Percentiles rank a stretch among this genome's conserved stretches.
These are phyloP conservation scores for Sesia bembeciformis DNA, from an alignment of 2,888 invertebrate species.

Conservation along the genomic window DNA sequence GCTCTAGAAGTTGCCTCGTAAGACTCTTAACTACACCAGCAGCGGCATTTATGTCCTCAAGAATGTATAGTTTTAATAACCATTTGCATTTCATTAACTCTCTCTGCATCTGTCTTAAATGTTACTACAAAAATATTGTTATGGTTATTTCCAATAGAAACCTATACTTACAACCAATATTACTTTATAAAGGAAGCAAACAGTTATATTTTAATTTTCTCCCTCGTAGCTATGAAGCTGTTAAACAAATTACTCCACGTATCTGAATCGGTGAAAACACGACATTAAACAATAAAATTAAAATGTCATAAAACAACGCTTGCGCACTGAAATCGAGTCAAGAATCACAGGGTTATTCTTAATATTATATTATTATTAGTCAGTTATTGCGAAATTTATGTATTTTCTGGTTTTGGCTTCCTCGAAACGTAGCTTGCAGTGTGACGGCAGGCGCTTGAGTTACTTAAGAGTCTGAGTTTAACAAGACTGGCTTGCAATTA, in stretches of 20 bases:
- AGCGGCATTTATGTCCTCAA: slow-evolving; percentile 5
- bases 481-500: slow-evolving; percentile 64
- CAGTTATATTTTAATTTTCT: slow-evolving; percentile 1
- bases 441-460: slow-evolving; percentile 30
- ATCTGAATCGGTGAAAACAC: slow-evolving; percentile 17
- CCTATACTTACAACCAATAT: not conserved
- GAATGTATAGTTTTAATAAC: slow-evolving; percentile 12
- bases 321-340: slow-evolving; percentile 29
- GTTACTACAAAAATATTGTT: slow-evolving; percentile 8
- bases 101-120: slow-evolving; percentile 15
- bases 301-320: slow-evolving; percentile 46
- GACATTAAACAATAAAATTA: slow-evolving; percentile 55
- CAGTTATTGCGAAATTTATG: slow-evolving; percentile 50
- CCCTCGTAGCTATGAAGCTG: slow-evolving; percentile 37
- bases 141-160: slow-evolving; percentile 4
- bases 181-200: not conserved
- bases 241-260: slow-evolving; percentile 30
- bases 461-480: slow-evolving; percentile 27
- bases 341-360: slow-evolving; percentile 41
- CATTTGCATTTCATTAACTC: slow-evolving; percentile 16
- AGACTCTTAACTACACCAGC: slow-evolving; percentile 12
- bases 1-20: slow-evolving; percentile 8
- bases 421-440: slow-evolving; percentile 39
- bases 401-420: slow-evolving; percentile 45
- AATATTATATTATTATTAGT: slow-evolving; percentile 56